Percentiles rank a stretch among this genome's conserved stretches.
phyloP scores from a whole-genome alignment of 2,113 vertebrate species.

The Phyllostomus hastatus region DNA sequence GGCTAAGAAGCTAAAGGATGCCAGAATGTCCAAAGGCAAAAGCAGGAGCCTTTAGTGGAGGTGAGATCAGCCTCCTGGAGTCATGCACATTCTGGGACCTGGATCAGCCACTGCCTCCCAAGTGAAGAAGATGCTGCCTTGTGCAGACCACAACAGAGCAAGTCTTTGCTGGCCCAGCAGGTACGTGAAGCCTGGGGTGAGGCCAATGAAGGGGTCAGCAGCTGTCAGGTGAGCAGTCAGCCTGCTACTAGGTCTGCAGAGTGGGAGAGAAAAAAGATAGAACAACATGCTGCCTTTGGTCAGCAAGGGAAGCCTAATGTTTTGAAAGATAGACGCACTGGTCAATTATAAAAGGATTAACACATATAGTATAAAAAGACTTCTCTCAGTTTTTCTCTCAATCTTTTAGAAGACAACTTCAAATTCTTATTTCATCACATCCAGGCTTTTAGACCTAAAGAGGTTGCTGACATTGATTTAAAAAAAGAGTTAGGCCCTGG shows the following conservation, averaged over 20 bases:
- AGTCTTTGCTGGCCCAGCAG: background rate
- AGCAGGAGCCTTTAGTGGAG: background rate
- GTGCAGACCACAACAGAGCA: background rate
- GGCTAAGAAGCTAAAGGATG: background rate
- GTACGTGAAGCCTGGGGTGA: background rate
- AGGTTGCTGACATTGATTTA: background rate
- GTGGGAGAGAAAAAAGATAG: background rate
- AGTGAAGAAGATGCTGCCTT: background rate
- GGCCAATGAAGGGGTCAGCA: background rate
- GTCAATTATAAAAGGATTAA: background rate
- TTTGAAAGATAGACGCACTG: background rate
- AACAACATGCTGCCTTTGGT: background rate
- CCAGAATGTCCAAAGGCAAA: background rate
- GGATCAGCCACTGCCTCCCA: background rate
- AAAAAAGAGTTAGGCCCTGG: background rate
- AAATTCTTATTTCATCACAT: background rate
- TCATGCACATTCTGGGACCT: background rate
- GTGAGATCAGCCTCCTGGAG: background rate
- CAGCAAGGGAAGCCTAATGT: background rate
- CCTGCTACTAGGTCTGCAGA: background rate
- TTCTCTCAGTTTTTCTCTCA: background rate
- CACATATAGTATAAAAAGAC: background rate
- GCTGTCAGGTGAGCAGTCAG: background rate
- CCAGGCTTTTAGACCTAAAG: background rate
- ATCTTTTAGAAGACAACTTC: background rate